Conservation (phyloP, 2,113 vertebrate species). For the Serilophus lunatus region DNA sequence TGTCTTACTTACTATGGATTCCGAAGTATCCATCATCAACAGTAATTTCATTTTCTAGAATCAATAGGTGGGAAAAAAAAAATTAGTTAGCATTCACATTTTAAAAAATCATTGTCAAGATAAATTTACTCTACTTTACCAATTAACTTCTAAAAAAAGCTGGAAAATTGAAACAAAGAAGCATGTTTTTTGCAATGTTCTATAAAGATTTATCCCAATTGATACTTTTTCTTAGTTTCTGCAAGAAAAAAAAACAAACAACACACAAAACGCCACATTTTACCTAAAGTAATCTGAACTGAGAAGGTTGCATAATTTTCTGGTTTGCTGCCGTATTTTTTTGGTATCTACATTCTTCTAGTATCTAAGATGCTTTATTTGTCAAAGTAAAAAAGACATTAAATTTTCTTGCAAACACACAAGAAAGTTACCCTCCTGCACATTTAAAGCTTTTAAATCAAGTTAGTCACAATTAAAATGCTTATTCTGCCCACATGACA, state of each 20-base stretch:
- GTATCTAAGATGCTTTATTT: not conserved
- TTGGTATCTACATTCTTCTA: not conserved
- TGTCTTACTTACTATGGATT: constrained; percentile 85
- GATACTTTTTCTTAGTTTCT: not conserved
- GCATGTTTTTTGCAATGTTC: constrained; percentile 60
- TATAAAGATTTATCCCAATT: not conserved
- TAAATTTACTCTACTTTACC: not conserved
- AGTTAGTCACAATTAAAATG: constrained; percentile 60
- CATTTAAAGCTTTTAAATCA: not conserved
- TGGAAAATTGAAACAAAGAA: constrained; percentile 47
- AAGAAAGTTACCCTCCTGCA: not conserved
- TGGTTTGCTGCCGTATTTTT: not conserved
- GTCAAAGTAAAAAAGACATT: not conserved
- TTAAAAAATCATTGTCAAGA: not conserved
- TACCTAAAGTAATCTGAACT: not conserved
- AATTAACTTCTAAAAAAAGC: constrained; percentile 22
- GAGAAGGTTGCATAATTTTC: not conserved
- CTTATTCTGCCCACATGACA: constrained; percentile 47
- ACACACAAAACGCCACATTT: not conserved
- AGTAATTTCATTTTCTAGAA: constrained; percentile 78
- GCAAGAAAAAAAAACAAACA: not conserved
- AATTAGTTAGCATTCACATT: constrained; percentile 43
- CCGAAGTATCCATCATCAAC: constrained; percentile 90
- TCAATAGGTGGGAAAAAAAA: constrained; percentile 62
- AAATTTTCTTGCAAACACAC: not conserved